Percentiles rank a stretch among this genome's conserved stretches.
Evolutionary conservation across 2,888 invertebrate genomes (phyloP).

Genomic region (Troides oblongomaculatus): DNA sequence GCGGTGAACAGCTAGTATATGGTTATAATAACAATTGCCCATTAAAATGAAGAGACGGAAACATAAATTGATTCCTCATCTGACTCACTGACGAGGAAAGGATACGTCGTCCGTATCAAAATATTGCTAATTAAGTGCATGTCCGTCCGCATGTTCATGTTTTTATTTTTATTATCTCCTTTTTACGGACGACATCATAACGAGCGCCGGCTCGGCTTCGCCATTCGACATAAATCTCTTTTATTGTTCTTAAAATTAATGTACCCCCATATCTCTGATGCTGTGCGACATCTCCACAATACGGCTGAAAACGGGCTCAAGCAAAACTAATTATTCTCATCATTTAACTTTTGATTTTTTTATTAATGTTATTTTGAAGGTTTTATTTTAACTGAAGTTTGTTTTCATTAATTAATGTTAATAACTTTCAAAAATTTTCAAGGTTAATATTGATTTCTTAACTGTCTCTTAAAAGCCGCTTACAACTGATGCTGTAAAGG

Average conservation of each 20-base stretch:
- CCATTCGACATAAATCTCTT: slow-evolving; percentile 14
- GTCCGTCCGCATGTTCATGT: slow-evolving; percentile 8
- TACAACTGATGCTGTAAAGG: no score
- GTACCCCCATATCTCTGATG: neutral
- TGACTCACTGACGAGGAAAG: slow-evolving; percentile 10
- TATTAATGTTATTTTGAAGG: neutral
- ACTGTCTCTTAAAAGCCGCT: no score
- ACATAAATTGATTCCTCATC: slow-evolving; percentile 11
- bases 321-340: neutral
- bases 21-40: neutral
- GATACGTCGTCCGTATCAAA: slow-evolving; percentile 1
- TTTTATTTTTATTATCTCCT: slow-evolving; percentile 5
- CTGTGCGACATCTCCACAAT: neutral
- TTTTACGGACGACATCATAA: neutral
- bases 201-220: neutral
- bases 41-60: slow-evolving; percentile 3
- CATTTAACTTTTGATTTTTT: neutral
- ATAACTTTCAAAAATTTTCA: no score
- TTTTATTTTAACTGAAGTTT: no score
- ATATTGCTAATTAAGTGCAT: slow-evolving; percentile 18
- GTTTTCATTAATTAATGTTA: no score
- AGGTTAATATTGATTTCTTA: no score
- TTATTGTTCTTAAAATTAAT: neutral
- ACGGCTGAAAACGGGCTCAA: neutral
- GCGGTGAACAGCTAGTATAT: no score